A percentile compares a stretch with the other conserved stretches of the same genome.
Conservation (phyloP, 1,140 invertebrate genomes). For the Leptopilina clavipes region DNA sequence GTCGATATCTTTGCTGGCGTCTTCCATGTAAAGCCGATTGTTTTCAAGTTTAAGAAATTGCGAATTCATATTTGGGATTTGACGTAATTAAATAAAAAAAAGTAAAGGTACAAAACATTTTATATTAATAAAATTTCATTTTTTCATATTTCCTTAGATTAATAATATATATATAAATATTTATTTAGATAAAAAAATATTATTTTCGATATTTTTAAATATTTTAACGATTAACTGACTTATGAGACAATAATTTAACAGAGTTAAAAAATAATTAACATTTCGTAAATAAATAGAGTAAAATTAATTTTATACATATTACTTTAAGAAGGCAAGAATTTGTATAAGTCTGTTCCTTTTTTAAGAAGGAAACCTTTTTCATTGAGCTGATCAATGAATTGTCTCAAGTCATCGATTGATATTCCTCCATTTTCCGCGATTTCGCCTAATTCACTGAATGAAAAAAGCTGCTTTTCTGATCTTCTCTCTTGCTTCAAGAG, state of each 20-base stretch:
- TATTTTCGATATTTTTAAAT: constrained; percentile 2
- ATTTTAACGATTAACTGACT: background rate
- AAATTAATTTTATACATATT: no score
- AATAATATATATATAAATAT: no score
- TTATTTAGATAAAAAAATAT: no score
- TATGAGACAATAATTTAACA: no score
- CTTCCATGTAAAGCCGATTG: constrained; percentile 57
- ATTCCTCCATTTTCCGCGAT: constrained; percentile 81
- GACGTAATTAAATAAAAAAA: no score
- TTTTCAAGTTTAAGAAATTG: constrained; percentile 50
- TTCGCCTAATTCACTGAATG: constrained; percentile 84
- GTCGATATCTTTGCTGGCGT: constrained; percentile 50
- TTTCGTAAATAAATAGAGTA: no score
- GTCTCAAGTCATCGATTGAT: constrained; percentile 76
- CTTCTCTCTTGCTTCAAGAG: constrained; percentile 80
- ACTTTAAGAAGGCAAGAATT: constrained; percentile 73
- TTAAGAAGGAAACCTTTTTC: constrained; percentile 90
- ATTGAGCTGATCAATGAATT: constrained; percentile 86
- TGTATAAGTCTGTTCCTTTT: constrained; percentile 87
- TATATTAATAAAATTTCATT: constrained; percentile 16
- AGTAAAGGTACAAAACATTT: no score
- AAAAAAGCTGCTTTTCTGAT: constrained; percentile 83
- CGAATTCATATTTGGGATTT: background rate
- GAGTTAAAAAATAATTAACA: no score
- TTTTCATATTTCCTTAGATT: no score